Conservation (phyloP, 1,140 invertebrate genomes). For the Bemisia tabaci region DNA sequence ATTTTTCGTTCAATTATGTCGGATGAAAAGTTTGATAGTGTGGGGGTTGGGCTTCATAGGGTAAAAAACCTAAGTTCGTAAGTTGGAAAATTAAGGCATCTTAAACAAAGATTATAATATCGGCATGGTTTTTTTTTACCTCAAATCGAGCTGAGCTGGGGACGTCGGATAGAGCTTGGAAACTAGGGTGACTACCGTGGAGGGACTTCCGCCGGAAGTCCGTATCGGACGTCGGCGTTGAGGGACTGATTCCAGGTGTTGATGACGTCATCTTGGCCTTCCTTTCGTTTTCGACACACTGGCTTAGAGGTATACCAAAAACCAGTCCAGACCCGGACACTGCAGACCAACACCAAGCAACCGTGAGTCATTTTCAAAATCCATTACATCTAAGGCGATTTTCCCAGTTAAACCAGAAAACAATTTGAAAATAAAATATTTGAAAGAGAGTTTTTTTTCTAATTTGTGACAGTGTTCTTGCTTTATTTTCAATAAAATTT, state of each 20-base stretch:
- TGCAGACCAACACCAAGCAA: neutral
- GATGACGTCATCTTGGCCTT: constrained; percentile 27
- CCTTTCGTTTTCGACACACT: constrained; percentile 65
- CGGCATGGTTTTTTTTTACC: no score
- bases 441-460: no score
- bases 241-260: constrained; percentile 26
- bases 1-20: no score
- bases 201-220: constrained; percentile 34
- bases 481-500: no score
- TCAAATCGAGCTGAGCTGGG: constrained; percentile 28
- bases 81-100: no score
- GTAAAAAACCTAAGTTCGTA: no score
- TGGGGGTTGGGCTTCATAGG: no score
- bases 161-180: constrained; percentile 48
- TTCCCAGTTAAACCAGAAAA: no score
- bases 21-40: no score
- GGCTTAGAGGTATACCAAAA: constrained; percentile 66
- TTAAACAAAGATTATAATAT: no score
- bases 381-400: no score
- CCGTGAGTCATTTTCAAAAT: neutral
- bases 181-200: constrained; percentile 51
- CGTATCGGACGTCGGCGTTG: constrained; percentile 23
- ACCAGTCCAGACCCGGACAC: constrained; percentile 41
- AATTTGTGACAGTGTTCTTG: no score
- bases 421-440: neutral